Conservation (phyloP, 2,113 vertebrate genomes). For the Proterorhinus semilunaris region DNA sequence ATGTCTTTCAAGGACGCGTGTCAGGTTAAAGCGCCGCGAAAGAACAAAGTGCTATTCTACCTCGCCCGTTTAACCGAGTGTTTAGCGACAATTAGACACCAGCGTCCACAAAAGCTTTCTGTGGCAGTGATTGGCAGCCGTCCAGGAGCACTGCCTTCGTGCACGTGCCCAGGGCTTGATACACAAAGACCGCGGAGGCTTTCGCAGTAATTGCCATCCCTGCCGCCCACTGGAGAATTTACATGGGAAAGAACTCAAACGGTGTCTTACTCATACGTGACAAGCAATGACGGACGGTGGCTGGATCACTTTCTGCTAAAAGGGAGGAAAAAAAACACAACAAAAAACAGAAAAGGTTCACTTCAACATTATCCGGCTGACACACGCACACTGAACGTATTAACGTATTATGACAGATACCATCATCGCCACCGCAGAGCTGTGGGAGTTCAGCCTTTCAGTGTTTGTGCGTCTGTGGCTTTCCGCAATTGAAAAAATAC, state of each 20-base stretch:
- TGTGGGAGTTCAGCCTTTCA: neutral
- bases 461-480: neutral
- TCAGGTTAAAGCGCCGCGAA: constrained; percentile 33
- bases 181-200: constrained; percentile 37
- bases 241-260: constrained; percentile 31
- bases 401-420: constrained; percentile 2
- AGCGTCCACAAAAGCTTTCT: constrained; percentile 26
- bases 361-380: constrained; percentile 53
- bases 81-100: constrained; percentile 54
- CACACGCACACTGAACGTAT: constrained; percentile 22
- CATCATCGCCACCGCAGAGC: neutral
- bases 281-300: constrained; percentile 51
- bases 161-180: constrained; percentile 25
- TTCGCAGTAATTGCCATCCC: constrained; percentile 53
- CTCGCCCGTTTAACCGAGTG: constrained; percentile 44
- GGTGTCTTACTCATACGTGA: constrained; percentile 45
- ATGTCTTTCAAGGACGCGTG: constrained; percentile 14
- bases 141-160: constrained; percentile 27
- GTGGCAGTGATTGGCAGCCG: constrained; percentile 60
- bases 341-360: constrained; percentile 44
- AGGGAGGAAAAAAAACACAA: neutral
- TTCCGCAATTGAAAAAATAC: no score
- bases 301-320: constrained; percentile 43
- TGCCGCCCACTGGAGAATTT: constrained; percentile 26
- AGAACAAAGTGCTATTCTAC: constrained; percentile 23